These are phyloP conservation scores for Pristis pectinata DNA, from an alignment of 2,797 vertebrate genomes.

Conservation along the genomic window DNA sequence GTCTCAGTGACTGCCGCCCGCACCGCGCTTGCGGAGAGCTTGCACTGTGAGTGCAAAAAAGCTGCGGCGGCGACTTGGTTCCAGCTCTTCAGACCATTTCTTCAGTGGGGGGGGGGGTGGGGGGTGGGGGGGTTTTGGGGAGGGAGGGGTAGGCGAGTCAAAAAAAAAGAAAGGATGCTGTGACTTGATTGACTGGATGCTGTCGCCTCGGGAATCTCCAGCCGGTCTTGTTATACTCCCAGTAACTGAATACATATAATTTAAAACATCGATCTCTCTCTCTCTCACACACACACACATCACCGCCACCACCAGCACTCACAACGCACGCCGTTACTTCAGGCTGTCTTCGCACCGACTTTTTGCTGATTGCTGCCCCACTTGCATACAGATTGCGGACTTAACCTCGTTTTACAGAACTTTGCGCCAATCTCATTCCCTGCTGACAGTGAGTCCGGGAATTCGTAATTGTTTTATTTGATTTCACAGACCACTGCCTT, in stretches of 20 bases:
- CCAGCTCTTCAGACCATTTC: not conserved
- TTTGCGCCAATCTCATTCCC: constrained; percentile 1
- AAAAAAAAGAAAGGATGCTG: not conserved
- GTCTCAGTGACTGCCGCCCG: not conserved
- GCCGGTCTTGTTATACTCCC: not conserved
- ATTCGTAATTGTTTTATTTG: not conserved
- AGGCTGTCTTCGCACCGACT: not conserved
- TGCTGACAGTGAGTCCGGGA: not conserved
- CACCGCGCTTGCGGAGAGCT: not conserved
- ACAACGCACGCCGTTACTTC: not conserved
- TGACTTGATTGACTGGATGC: constrained; percentile 8
- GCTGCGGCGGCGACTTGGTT: not conserved
- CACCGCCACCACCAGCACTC: not conserved
- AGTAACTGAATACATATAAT: constrained; percentile 12
- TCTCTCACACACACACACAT: not conserved
- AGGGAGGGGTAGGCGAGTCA: not conserved
- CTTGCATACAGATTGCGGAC: constrained; percentile 32
- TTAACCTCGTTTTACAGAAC: constrained; percentile 24
- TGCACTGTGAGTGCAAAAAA: not conserved
- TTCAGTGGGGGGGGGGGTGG: not conserved
- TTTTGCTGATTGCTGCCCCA: not conserved
- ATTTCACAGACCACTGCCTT: not conserved
- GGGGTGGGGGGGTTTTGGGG: not conserved
- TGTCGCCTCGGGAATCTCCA: constrained; percentile 31
- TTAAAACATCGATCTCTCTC: constrained; percentile 25